A percentile compares a stretch with the other conserved stretches of the same genome.
These are phyloP conservation scores for Cyanistes caeruleus DNA, from an alignment of 2,113 vertebrate species.

Conservation along the genomic window DNA sequence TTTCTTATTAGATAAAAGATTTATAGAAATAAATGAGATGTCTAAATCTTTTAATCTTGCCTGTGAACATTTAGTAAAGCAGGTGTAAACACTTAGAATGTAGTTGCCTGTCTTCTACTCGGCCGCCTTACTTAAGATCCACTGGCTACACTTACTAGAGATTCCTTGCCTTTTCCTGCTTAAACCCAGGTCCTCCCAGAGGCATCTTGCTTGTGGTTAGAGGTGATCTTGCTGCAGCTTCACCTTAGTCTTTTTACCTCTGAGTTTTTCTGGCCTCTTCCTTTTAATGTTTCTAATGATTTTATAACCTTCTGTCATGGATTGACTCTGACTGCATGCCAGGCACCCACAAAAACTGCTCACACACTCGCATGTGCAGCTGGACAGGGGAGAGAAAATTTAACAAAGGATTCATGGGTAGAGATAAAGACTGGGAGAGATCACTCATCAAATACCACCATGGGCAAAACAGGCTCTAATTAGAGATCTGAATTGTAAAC, in stretches of 20 bases:
- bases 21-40: not conserved
- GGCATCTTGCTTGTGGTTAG: not conserved
- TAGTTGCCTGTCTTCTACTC: not conserved
- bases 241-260: not conserved
- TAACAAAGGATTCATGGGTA: rapidly evolving
- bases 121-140: rapidly evolving
- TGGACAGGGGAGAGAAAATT: not conserved
- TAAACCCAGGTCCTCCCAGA: not conserved
- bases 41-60: not conserved
- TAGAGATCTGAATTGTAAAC: not conserved
- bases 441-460: not conserved
- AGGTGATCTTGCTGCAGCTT: not conserved
- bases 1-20: not conserved
- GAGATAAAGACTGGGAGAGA: not conserved
- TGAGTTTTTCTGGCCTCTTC: not conserved
- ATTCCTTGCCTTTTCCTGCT: not conserved
- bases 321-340: rapidly evolving
- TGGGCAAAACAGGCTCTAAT: not conserved
- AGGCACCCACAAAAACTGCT: rapidly evolving
- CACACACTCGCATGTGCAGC: not conserved
- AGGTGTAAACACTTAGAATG: not conserved
- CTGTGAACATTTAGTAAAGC: not conserved
- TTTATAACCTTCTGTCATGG: not conserved
- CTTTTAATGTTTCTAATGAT: not conserved
- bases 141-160: rapidly evolving